Evolutionary conservation across 2,113 vertebrate genomes (phyloP).

Genomic region (Leptocoma aspasia): DNA sequence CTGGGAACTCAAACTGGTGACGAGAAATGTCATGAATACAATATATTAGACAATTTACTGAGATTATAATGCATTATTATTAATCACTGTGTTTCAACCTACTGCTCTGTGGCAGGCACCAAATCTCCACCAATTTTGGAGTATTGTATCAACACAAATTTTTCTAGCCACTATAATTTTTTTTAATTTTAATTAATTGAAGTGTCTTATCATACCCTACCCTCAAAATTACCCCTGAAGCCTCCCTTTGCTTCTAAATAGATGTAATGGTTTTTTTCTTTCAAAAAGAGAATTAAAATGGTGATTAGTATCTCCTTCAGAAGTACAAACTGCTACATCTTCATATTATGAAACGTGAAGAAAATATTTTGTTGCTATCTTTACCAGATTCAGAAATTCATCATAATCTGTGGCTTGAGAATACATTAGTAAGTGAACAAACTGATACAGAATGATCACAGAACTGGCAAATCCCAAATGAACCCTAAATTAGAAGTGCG

Average conservation of each 20-base stretch:
- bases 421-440: background rate
- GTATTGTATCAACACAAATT: background rate
- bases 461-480: conserved; percentile 21
- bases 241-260: background rate
- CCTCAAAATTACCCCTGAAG: background rate
- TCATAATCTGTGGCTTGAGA: background rate
- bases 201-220: background rate
- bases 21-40: background rate
- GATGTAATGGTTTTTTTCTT: background rate
- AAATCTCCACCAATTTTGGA: background rate
- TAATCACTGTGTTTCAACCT: background rate
- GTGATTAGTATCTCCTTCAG: background rate
- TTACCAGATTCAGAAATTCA: background rate
- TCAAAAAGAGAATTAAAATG: background rate
- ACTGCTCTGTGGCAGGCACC: background rate
- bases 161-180: background rate
- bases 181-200: background rate
- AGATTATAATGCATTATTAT: background rate
- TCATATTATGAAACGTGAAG: background rate
- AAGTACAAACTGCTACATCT: background rate
- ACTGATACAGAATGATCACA: background rate
- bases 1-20: background rate
- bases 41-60: background rate
- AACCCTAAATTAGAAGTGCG: background rate
- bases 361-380: background rate